Evolutionary conservation across 2,888 invertebrate species (phyloP).

Genomic region (Oxystoma pomonae): DNA sequence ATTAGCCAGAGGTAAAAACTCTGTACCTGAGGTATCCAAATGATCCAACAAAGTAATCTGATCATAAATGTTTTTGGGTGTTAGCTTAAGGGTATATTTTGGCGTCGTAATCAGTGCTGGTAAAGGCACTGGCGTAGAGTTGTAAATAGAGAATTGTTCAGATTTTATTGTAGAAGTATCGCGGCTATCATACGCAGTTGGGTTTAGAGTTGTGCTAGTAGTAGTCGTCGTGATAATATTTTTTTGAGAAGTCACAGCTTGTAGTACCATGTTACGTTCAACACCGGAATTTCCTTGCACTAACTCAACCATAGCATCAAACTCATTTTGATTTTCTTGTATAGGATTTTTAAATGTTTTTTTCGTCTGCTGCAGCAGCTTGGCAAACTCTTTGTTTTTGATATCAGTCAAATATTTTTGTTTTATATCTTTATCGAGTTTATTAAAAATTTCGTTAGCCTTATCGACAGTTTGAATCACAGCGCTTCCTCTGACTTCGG

Average conservation of each 20-base stretch:
- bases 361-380: not conserved
- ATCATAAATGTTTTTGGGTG: conserved; percentile 40
- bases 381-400: conserved; percentile 3
- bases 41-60: conserved; percentile 36
- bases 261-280: not conserved
- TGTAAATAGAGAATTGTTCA: not conserved
- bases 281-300: no score
- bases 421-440: conserved; percentile 5
- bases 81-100: conserved; percentile 35
- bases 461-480: not conserved
- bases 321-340: not conserved
- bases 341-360: no score
- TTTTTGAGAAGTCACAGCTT: not conserved
- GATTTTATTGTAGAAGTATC: no score
- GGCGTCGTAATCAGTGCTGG: conserved; percentile 37
- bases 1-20: not conserved
- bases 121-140: conserved; percentile 13
- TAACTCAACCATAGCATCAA: not conserved
- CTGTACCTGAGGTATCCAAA: conserved; percentile 16
- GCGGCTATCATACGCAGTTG: not conserved
- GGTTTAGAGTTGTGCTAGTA: not conserved
- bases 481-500: not conserved
- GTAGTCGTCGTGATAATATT: not conserved
- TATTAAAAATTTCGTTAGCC: conserved; percentile 12
- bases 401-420: conserved; percentile 4